phyloP scores from a whole-genome alignment of 2,888 invertebrate species.

The Hirudinaria manillensis region DNA sequence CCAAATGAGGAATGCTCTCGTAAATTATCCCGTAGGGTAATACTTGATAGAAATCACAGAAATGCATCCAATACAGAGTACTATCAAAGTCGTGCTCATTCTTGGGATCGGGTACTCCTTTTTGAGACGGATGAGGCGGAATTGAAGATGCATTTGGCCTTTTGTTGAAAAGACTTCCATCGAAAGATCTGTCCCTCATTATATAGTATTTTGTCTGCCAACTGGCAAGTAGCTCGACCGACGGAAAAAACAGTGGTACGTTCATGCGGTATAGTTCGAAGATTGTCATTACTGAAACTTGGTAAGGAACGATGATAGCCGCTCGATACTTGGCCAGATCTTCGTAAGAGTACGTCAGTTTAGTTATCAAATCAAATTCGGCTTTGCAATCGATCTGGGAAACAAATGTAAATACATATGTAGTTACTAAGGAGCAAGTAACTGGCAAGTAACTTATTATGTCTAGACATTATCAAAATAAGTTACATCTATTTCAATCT shows the following conservation, averaged over 20 bases:
- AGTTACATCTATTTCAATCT: too few relatives aligned
- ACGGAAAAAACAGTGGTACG: slow-evolving; percentile 37
- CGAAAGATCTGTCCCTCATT: slow-evolving; percentile 34
- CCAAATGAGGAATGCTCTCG: slow-evolving; percentile 23
- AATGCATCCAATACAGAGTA: slow-evolving; percentile 33
- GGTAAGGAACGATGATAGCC: slow-evolving; percentile 34
- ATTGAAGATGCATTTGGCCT: slow-evolving; percentile 20
- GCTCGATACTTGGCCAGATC: slow-evolving; percentile 30
- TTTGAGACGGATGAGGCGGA: slow-evolving; percentile 47
- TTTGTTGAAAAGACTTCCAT: neutral
- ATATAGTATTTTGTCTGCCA: slow-evolving; percentile 35
- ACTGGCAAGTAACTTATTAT: too few relatives aligned
- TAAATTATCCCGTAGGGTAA: slow-evolving; percentile 7
- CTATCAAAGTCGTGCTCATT: slow-evolving; percentile 30
- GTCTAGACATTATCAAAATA: neutral
- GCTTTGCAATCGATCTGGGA: too few relatives aligned
- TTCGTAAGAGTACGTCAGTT: slow-evolving; percentile 10
- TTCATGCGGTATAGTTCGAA: slow-evolving; percentile 38
- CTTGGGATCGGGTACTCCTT: slow-evolving; percentile 32
- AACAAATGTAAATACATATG: too few relatives aligned
- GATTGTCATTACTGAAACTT: slow-evolving; percentile 36
- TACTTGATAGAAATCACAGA: slow-evolving; percentile 31
- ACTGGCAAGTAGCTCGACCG: slow-evolving; percentile 27
- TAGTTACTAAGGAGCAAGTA: too few relatives aligned
- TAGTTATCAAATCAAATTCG: slow-evolving; percentile 29